A percentile compares a stretch with the other conserved stretches of the same genome.
Conservation (phyloP, 1,140 invertebrate species). For the Geopemphigus sp. region DNA sequence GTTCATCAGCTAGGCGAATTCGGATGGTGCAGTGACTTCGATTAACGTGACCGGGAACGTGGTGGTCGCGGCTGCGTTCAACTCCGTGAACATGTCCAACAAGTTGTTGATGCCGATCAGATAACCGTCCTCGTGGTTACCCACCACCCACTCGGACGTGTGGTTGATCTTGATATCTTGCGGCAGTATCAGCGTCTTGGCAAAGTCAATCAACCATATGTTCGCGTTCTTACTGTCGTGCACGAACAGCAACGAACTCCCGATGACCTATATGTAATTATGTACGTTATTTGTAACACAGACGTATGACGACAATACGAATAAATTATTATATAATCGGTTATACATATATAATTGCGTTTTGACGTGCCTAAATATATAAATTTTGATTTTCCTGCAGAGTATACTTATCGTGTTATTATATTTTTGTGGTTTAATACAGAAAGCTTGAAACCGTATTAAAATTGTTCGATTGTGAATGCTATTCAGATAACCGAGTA, state of each 20-base stretch:
- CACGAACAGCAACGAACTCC: conserved; percentile 92
- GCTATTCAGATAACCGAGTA: too few relatives aligned
- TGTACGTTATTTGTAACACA: too few relatives aligned
- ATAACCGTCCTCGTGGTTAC: conserved; percentile 99
- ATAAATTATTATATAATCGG: too few relatives aligned
- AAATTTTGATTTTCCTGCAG: too few relatives aligned
- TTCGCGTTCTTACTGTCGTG: conserved; percentile 84
- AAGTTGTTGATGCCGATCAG: conserved; percentile 91
- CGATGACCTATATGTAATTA: conserved; percentile 88
- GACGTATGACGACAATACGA: conserved; percentile 54
- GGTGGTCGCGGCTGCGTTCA: conserved; percentile 57
- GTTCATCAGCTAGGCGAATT: conserved; percentile 33
- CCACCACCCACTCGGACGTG: conserved; percentile 82
- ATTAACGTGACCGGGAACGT: conserved; percentile 53
- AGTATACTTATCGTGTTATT: too few relatives aligned
- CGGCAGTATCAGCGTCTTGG: conserved; percentile 82
- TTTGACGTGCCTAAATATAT: too few relatives aligned
- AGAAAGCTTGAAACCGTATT: too few relatives aligned
- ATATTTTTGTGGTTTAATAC: too few relatives aligned
- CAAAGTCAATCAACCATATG: conserved; percentile 98
- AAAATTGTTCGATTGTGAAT: too few relatives aligned
- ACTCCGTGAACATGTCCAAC: conserved; percentile 76
- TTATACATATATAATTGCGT: too few relatives aligned
- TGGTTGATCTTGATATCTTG: conserved; percentile 72
- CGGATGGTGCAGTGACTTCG: conserved; percentile 51